Conservation (phyloP, 30 jellyfish, hydroid and myxozoan species). For the Rhopilema esculentum region DNA sequence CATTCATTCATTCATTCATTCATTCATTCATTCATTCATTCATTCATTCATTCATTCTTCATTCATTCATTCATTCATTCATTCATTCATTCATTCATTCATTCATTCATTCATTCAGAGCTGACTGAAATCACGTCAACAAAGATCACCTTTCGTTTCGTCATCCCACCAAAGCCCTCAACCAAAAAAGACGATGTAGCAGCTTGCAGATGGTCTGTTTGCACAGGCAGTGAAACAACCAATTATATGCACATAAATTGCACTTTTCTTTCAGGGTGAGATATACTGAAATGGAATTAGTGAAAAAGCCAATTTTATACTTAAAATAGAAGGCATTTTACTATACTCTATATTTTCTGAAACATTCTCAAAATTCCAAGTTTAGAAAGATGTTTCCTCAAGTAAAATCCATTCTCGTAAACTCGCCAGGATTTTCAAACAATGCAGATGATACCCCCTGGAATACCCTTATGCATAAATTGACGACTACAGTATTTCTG, state of each 20-base stretch:
- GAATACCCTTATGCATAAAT: no score
- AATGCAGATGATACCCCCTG: no score
- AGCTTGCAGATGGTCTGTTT: background rate
- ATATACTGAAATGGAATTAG: no score
- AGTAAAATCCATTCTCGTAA: no score
- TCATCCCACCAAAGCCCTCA: background rate
- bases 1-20: background rate
- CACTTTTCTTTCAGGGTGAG: background rate
- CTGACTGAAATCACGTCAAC: background rate
- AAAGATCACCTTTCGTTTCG: background rate
- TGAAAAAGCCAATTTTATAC: no score
- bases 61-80: slow-evolving; percentile 29
- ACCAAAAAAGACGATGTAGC: background rate
- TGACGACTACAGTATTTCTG: no score
- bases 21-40: slow-evolving; percentile 9
- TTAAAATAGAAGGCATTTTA: no score
- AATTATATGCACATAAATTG: background rate
- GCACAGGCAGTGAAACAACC: background rate
- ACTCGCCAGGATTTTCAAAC: no score
- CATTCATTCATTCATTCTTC: no score
- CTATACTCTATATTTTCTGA: no score
- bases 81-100: slow-evolving; percentile 2
- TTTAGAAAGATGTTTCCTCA: no score
- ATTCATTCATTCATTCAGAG: background rate
- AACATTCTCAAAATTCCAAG: no score